Evolutionary conservation across 2,113 vertebrate species (phyloP).

Genomic region (Gallinago media): DNA sequence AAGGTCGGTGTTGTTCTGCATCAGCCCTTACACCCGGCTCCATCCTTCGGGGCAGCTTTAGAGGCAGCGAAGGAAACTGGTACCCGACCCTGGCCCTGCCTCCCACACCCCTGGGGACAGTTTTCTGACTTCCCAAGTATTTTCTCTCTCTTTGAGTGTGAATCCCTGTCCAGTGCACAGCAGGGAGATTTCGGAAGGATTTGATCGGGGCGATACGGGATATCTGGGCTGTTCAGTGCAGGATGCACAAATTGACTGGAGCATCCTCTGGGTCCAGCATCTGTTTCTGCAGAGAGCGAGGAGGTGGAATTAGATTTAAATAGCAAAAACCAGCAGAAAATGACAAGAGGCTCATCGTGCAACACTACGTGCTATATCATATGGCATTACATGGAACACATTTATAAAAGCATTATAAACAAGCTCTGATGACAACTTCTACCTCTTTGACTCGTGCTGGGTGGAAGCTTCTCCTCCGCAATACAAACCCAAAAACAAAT

Average conservation of each 20-base stretch:
- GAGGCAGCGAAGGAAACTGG: fast-evolving
- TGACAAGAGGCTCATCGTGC: fast-evolving
- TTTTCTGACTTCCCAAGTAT: not conserved
- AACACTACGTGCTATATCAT: fast-evolving
- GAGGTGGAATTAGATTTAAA: not conserved
- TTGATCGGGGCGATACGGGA: not conserved
- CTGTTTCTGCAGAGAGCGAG: fast-evolving
- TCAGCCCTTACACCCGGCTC: not conserved
- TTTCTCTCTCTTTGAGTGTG: fast-evolving
- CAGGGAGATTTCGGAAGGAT: not conserved
- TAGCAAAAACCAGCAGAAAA: not conserved
- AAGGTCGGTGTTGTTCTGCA: fast-evolving
- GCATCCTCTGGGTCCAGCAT: fast-evolving
- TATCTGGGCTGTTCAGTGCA: fast-evolving
- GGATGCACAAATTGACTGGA: fast-evolving
- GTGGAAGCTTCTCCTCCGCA: not conserved
- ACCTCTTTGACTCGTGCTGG: fast-evolving
- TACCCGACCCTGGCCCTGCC: fast-evolving
- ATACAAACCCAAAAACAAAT: not conserved
- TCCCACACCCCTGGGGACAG: fast-evolving
- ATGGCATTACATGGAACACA: fast-evolving
- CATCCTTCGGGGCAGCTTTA: fast-evolving
- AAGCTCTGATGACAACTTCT: not conserved
- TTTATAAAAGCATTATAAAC: not conserved
- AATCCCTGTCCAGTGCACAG: not conserved